Base-by-base conservation (phyloP, 1,140 invertebrate species). In the Heliconius congener region DNA sequence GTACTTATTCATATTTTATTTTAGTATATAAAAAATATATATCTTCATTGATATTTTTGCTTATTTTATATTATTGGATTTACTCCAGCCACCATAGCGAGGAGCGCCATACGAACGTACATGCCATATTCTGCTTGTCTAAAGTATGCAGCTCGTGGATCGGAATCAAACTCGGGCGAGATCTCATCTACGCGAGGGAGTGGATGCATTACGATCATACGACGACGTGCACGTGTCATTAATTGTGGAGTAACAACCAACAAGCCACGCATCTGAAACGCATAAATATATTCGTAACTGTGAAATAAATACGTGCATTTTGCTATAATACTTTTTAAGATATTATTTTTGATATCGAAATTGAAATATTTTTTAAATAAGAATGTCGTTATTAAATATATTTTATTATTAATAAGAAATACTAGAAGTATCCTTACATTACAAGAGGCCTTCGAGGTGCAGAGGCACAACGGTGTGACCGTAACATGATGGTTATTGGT, bases 121-220 rank as follows among this genome's bases (percentile, higher is more conserved):
- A 99, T 98, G 71, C 99, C 99, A 87, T 98, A 98, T 91, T 99
- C 98, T 3, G 98, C 98, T 95, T 99, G 99, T 30, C 99, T 95
- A 95, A 99, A 99, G 94, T 99, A 99, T 1, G 99, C 99, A 2
- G 99, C 99, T 73, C 99, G 94, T 0, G 99, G 98, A 95, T 99
- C 99, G 0, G 96, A 97, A 91, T 99, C 99, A 84, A 99, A 98
- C 82, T 99, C 98, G 1, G 97, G 95, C 82, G 97, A 98, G 79
- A 99, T 99, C 95, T 99, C 99, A 89, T 97, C 97, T 0, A 99
- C 96, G 76, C 99, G 96, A 0, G 99, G 99, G 57, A 99, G 91
- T 0, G 99, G 99, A 95, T 99, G 99, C 97, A 99, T 98, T 1
- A 99, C 99, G 4, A 99, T 97, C 97, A 99, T 99, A 81, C 97